A percentile compares a stretch with the other conserved stretches of the same genome.
phyloP scores from a whole-genome alignment of 37 sponge, comb jelly and placozoan species.

The Tethya wilhelma region DNA sequence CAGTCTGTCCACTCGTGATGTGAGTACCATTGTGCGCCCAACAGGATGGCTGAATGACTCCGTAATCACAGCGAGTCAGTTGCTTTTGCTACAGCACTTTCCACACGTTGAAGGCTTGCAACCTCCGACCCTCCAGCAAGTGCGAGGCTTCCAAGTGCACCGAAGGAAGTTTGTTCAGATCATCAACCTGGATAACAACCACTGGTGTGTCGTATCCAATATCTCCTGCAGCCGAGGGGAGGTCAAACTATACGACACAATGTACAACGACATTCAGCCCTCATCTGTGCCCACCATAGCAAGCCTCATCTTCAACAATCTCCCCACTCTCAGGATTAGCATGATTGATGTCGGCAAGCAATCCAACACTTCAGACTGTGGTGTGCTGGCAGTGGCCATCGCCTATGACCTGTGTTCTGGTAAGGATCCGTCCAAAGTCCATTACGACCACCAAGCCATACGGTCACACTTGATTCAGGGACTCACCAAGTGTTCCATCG shows the following conservation, averaged over 20 bases:
- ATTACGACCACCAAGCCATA: conserved; percentile 7
- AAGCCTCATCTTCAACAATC: background rate
- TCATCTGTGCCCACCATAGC: no score
- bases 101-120: no score
- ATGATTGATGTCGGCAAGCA: background rate
- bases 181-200: no score
- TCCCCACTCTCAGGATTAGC: no score
- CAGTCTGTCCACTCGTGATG: background rate
- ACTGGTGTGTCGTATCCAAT: conserved; percentile 9
- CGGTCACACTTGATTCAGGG: background rate
- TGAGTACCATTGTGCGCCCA: background rate
- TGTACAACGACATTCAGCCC: no score
- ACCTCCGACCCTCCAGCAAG: background rate
- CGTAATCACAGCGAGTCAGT: conserved; percentile 17
- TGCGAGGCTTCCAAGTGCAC: background rate
- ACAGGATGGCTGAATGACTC: conserved; percentile 13
- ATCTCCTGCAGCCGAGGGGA: conserved; percentile 2
- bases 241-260: no score
- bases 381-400: conserved; percentile 12
- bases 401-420: conserved; percentile 17
- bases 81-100: no score
- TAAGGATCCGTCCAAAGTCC: background rate
- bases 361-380: background rate
- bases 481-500: background rate
- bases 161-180: conserved; percentile 12